Evolutionary conservation across 1,140 invertebrate species (phyloP), one percentile per base, ranked within the genome.

Genomic region (Caenorhabditis briggsae): DNA sequence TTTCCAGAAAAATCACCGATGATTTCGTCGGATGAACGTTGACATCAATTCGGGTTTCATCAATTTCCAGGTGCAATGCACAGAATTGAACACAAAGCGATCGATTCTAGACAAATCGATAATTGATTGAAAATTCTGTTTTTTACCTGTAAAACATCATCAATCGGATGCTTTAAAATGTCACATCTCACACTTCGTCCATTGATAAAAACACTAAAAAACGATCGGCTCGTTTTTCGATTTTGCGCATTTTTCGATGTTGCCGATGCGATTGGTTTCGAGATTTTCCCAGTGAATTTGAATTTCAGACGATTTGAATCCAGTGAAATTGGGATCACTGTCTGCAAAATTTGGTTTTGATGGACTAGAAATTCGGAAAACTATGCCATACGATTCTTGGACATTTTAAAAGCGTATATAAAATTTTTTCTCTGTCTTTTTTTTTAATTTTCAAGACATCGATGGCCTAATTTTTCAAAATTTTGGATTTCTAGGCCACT

Each of bases 21-120:
- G 55, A 33, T 59, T 90, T 90, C 14, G 90, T 90, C 14, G 90
- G 90, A 65, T 90, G 90, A 9, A 90, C 90, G 84, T 90, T 90
- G 0, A 90, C 90, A 86, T 90, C 90, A 14, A 90, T 87, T 59
- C 87, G 25, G 8, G 64, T 23, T 14, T 90, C 86, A n/a, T 91
- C 88, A n/a, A 90, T 89, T 78, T 87, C 48, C 41, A 91, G 74
- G 14, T 91, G 89, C 46, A 90, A 53, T 23, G 65, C 55, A 11
- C 86, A 56, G 78, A 90, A 90, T 16, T 86, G 87, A 83, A 88
- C 89, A 43, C 82, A 48, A 12, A 88, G 50, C 25, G 88, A 83
- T 43, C 85, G 91, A 33, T 43, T 58, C 18, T 33, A 33, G 33
- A 3, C 1, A 33, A 33, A 33, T 33, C 33, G 33, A 33, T 33